Evolutionary conservation across 2,888 invertebrate genomes (phyloP), one percentile per base, ranked within the genome.

Genomic region (Xestia c-nigrum): DNA sequence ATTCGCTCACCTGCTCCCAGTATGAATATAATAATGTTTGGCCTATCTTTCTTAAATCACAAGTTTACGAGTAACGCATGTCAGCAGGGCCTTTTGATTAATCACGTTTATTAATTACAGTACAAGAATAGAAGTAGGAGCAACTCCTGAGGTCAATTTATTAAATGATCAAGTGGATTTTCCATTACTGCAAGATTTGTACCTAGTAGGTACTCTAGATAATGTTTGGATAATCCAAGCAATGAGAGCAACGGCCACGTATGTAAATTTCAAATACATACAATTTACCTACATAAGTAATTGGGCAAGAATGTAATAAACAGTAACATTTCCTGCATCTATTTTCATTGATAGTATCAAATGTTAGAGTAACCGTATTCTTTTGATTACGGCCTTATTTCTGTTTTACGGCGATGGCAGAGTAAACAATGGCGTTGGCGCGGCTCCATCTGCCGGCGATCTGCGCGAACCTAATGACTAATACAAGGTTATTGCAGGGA

Each of bases 351-450:
- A 85, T 75, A 63, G 76, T 76, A 81, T 77, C 68, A 69, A 84
- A 77, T 61, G 77, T 72, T 71, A 50, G 21, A 71, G 59, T 74
- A 77, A 78, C 81, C 71, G 76, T 83, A 78, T 80, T 87, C 65
- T 77, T 83, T 86, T 86, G 72, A 86, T 89, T 88, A 85, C 89
- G 85, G 88, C 88, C 90, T 90, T 92, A 92, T 85, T 79, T 87
- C 85, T 80, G 86, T 86, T 91, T 91, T 93, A 93, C 91, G 88
- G 91, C 90, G 90, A 89, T 88, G 88, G 88, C 74, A 89, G 83
- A 90, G 91, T 95, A 95, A 93, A 95, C 94, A 95, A 93, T 91
- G 87, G 85, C 83, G 85, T 88, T 95, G 94, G 95, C 93, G 87
- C 79, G 78, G 83, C 86, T 94, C 94, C 95, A 95, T 92, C 93